Evolutionary conservation across 2,113 vertebrate species (phyloP).

Genomic region (Campylorhamphus procurvoides): DNA sequence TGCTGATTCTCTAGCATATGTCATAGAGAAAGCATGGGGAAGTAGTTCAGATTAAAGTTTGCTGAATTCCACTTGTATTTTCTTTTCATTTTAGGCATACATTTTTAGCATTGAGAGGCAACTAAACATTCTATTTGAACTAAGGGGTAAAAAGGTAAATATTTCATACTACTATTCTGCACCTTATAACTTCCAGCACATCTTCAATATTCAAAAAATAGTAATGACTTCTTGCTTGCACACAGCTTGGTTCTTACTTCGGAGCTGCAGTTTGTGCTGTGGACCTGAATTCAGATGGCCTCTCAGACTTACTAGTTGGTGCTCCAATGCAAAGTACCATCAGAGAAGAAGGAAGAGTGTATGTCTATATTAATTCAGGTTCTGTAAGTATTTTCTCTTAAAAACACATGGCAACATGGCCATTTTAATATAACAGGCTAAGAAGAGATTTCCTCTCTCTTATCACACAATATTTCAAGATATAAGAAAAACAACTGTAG

Average conservation of each 20-base stretch:
- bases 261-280: constrained; percentile 89
- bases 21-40: neutral
- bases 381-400: constrained; percentile 75
- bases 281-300: constrained; percentile 91
- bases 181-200: neutral
- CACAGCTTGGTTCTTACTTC: constrained; percentile 93
- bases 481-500: neutral
- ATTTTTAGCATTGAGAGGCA: constrained; percentile 78
- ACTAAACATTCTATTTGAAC: constrained; percentile 78
- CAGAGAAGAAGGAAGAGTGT: constrained; percentile 92
- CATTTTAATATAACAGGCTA: neutral
- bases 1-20: neutral
- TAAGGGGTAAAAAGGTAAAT: constrained; percentile 85
- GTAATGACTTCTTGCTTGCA: neutral
- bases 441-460: neutral
- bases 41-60: neutral
- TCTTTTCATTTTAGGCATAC: constrained; percentile 79
- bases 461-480: neutral
- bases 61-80: neutral
- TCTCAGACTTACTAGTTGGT: constrained; percentile 93
- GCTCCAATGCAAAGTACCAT: constrained; percentile 88
- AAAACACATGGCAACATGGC: neutral
- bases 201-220: neutral
- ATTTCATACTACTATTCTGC: neutral
- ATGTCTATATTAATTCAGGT: constrained; percentile 92